A percentile compares a stretch with the other conserved stretches of the same genome.
Conservation (phyloP, 2,113 vertebrate genomes). For the Zosterops japonicus region DNA sequence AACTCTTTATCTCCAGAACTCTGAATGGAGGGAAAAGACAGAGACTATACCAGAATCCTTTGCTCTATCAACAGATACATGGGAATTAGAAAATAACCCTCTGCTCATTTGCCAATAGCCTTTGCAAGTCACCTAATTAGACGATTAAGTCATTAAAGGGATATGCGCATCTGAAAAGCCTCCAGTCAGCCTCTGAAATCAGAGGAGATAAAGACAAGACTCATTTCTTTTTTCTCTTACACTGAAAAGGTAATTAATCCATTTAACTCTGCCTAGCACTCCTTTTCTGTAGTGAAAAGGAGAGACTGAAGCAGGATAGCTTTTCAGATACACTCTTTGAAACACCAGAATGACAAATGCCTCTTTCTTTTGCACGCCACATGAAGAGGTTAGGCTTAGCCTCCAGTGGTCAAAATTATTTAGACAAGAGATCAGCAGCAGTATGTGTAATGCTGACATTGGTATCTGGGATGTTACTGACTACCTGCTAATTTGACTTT, state of each 20-base stretch:
- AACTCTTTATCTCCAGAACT: slow-evolving; percentile 67
- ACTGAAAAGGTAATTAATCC: slow-evolving; percentile 90
- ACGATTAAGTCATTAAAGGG: slow-evolving; percentile 94
- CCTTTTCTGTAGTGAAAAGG: slow-evolving; percentile 79
- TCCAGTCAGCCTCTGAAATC: slow-evolving; percentile 82
- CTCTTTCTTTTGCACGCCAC: slow-evolving; percentile 76
- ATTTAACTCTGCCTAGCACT: slow-evolving; percentile 82
- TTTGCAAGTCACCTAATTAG: slow-evolving; percentile 90
- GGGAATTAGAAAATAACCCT: slow-evolving; percentile 81
- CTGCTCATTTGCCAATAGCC: slow-evolving; percentile 78
- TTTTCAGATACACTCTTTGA: slow-evolving; percentile 87
- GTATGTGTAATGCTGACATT: slow-evolving; percentile 36
- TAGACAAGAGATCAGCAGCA: slow-evolving; percentile 38
- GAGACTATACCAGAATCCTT: slow-evolving; percentile 62
- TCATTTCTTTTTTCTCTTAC: slow-evolving; percentile 64
- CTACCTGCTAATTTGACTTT: slow-evolving; percentile 43
- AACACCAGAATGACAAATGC: slow-evolving; percentile 83
- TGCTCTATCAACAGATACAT: slow-evolving; percentile 73
- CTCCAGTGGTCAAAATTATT: slow-evolving; percentile 62
- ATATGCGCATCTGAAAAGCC: slow-evolving; percentile 82
- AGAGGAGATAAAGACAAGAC: slow-evolving; percentile 82
- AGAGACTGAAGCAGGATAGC: slow-evolving; percentile 80
- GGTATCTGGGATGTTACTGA: slow-evolving; percentile 6
- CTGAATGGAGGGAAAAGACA: slow-evolving; percentile 38
- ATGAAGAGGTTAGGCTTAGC: slow-evolving; percentile 59